Evolutionary conservation across 2,113 vertebrate genomes (phyloP).

Genomic region (Silurus meridionalis): DNA sequence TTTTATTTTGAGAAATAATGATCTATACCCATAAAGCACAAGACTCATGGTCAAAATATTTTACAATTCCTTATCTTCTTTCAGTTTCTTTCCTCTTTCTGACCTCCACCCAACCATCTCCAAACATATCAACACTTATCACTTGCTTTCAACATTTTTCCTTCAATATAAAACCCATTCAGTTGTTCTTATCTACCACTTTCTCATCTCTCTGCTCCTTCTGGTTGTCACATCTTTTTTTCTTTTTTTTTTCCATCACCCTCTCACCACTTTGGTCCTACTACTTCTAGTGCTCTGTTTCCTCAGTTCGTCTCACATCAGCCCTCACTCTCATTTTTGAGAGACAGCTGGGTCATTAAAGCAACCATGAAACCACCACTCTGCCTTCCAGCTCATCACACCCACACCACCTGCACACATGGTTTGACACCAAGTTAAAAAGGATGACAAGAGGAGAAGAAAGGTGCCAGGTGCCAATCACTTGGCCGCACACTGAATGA

Average conservation of each 20-base stretch:
- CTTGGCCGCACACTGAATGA: conserved; percentile 15
- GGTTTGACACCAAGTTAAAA: conserved; percentile 29
- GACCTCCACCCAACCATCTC: not conserved
- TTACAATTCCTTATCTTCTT: not conserved
- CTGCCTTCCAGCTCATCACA: conserved; percentile 31
- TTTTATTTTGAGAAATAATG: not conserved
- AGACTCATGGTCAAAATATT: not conserved
- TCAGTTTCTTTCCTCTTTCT: not conserved
- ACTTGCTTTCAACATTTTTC: not conserved
- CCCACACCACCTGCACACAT: conserved; percentile 22
- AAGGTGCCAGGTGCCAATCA: conserved; percentile 42
- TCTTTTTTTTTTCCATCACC: not conserved
- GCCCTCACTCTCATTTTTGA: not conserved
- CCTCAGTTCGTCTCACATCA: not conserved
- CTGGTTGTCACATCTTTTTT: not conserved
- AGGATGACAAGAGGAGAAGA: conserved; percentile 23
- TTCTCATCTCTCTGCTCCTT: not conserved
- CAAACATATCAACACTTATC: not conserved
- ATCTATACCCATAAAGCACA: not conserved
- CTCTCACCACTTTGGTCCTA: not conserved
- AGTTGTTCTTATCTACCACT: not conserved
- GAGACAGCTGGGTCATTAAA: conserved; percentile 45
- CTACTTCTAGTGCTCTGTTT: not conserved
- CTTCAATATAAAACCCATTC: not conserved
- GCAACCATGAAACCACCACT: conserved; percentile 30